Percentiles rank a stretch among this genome's conserved stretches.
phyloP scores from a whole-genome alignment of 92 coral and sea anemone genomes.

The Heteractis magnifica region DNA sequence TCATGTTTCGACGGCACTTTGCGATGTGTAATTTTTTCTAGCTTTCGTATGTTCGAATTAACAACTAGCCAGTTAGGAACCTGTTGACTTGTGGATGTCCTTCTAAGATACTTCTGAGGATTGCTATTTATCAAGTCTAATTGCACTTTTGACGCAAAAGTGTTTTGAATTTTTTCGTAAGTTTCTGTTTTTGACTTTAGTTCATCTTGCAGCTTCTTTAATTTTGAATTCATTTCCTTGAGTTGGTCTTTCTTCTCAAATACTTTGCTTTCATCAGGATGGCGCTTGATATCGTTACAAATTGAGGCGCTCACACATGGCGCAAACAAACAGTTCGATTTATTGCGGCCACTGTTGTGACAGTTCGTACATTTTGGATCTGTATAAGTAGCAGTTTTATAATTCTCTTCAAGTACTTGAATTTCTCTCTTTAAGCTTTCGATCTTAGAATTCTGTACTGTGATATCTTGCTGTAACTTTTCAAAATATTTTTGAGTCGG shows the following conservation, averaged over 20 bases:
- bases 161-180: not conserved
- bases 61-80: constrained; percentile 48
- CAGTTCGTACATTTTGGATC: constrained; percentile 27
- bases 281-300: constrained; percentile 21
- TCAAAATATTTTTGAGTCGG: constrained; percentile 25
- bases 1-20: constrained; percentile 19
- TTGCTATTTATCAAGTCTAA: constrained; percentile 32
- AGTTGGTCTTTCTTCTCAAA: constrained; percentile 9
- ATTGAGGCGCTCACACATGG: constrained; percentile 13
- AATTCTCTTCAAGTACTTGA: constrained; percentile 11
- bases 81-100: constrained; percentile 22
- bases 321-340: not conserved
- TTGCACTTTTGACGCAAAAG: constrained; percentile 20
- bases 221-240: not conserved
- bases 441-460: not conserved
- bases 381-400: not conserved
- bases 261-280: constrained; percentile 15
- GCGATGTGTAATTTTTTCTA: constrained; percentile 30
- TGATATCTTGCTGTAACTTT: constrained; percentile 4
- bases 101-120: constrained; percentile 38
- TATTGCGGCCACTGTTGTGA: constrained; percentile 20
- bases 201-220: not conserved
- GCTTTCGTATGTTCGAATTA: constrained; percentile 39
- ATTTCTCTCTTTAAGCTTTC: not conserved
- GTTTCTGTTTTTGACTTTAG: not conserved